Percentiles rank a stretch among this genome's conserved stretches.
These are phyloP conservation scores for Sciurus carolinensis DNA, from an alignment of 2,797 vertebrate species.

Conservation along the genomic window DNA sequence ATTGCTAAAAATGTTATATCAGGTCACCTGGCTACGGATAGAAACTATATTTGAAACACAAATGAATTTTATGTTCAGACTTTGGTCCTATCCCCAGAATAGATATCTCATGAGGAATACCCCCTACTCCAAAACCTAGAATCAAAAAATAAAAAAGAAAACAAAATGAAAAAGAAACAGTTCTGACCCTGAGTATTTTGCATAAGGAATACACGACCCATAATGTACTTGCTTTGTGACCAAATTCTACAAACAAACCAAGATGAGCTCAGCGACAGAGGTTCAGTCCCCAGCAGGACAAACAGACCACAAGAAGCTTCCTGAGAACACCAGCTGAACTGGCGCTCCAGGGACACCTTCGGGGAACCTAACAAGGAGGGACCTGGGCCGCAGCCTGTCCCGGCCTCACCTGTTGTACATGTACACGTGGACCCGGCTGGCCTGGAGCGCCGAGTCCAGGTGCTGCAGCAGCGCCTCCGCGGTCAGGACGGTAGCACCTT, in stretches of 20 bases:
- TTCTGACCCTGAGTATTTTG: background rate
- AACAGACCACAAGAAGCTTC: too few relatives aligned
- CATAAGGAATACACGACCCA: background rate
- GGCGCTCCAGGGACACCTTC: background rate
- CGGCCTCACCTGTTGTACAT: constrained; percentile 98
- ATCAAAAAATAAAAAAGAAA: too few relatives aligned
- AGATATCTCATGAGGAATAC: background rate
- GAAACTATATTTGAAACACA: background rate
- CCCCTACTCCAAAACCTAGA: background rate
- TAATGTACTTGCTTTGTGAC: background rate
- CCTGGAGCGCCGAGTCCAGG: constrained; percentile 96
- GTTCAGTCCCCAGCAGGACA: too few relatives aligned
- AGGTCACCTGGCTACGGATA: background rate
- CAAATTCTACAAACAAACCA: constrained; percentile 38
- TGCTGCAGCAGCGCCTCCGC: constrained; percentile 96
- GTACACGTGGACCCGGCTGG: constrained; percentile 97
- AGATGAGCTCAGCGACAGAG: background rate
- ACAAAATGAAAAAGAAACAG: background rate
- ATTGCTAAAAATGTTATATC: background rate
- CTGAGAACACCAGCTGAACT: background rate
- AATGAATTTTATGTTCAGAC: background rate
- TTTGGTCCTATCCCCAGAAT: background rate
- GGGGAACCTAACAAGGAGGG: background rate
- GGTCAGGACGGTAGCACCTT: constrained; percentile 95
- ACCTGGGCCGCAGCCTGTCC: constrained; percentile 76